Percentiles rank a stretch among this genome's conserved stretches.
Conservation (phyloP, 2,797 vertebrate genomes). For the Rhinella marina region DNA sequence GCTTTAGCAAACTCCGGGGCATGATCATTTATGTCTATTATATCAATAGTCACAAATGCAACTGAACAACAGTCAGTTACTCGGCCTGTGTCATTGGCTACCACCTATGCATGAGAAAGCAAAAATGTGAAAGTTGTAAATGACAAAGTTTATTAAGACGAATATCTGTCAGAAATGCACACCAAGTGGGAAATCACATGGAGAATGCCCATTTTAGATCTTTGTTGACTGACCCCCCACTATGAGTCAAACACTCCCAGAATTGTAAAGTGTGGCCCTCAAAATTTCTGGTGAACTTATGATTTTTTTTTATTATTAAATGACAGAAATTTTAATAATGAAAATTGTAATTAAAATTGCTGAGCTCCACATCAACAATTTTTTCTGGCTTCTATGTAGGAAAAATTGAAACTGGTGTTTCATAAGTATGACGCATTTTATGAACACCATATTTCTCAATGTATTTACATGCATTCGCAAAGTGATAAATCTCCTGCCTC, state of each 20-base stretch:
- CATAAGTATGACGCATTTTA: no score
- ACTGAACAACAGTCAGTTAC: constrained; percentile 66
- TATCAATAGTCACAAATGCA: constrained; percentile 80
- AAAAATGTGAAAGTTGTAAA: not conserved
- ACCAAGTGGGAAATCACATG: not conserved
- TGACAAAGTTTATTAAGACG: not conserved
- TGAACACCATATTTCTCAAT: no score
- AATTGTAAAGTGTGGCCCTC: no score
- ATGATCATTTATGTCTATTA: constrained; percentile 88
- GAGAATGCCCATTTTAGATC: not conserved
- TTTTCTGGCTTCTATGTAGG: no score
- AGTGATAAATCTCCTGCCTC: no score
- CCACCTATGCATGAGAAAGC: constrained; percentile 73
- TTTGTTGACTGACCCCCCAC: not conserved
- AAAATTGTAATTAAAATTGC: no score
- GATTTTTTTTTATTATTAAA: no score
- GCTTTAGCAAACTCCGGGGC: constrained; percentile 77
- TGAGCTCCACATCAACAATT: no score
- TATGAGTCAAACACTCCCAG: not conserved
- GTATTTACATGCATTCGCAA: no score
- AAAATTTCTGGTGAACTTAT: no score
- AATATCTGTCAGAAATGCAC: not conserved
- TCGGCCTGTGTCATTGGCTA: constrained; percentile 77
- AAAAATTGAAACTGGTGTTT: no score
- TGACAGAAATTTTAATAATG: no score